Evolutionary conservation across 1,140 invertebrate species (phyloP), one percentile per base, ranked within the genome.

Genomic region (Sesamia nonagrioides): DNA sequence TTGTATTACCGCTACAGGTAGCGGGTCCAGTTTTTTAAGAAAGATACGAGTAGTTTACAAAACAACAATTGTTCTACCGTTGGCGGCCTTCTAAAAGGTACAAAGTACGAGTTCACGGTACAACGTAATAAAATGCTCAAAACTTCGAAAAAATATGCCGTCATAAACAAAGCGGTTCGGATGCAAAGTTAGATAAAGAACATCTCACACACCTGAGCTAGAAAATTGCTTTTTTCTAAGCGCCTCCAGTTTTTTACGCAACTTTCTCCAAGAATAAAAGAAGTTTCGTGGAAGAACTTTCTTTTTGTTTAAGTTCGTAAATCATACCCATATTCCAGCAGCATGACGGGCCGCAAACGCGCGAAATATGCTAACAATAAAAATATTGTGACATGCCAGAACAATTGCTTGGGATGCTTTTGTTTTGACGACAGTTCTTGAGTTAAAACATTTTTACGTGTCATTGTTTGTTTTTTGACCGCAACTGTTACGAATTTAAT

Each of bases 161-260:
- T 87, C 92, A 92, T 95, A 95, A 95, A 95, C 90, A 95, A 94
- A 92, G 85, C 89, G 84, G 91, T 92, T 93, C 92, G 92, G 93
- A 95, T 94, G 93, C 90, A 94, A 95, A 95, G 89, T 95, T 93
- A 95, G 93, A 95, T 95, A 95, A 95, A 94, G 92, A 94, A 94
- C 92, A 93, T 95, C 93, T 91, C 89, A 94, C 91, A 94, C 92
- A 95, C 93, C 93, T 95, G 93, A 94, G 93, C 92, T 95, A 94
- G 93, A 88, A 95, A 94, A 95, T 95, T 95, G 93, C 92, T 94
- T 95, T 95, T 94, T 95, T 95, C 92, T 93, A 92, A 94, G 91
- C 92, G 90, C 90, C 91, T 91, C 88, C 89, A 93, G 89, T 93
- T 94, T 93, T 94, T 94, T 95, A 95, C 93, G 88, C 89, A 95